Evolutionary conservation across 2,797 vertebrate genomes (phyloP), one percentile per base, ranked within the genome.

Genomic region (Hephaestus fuliginosus): DNA sequence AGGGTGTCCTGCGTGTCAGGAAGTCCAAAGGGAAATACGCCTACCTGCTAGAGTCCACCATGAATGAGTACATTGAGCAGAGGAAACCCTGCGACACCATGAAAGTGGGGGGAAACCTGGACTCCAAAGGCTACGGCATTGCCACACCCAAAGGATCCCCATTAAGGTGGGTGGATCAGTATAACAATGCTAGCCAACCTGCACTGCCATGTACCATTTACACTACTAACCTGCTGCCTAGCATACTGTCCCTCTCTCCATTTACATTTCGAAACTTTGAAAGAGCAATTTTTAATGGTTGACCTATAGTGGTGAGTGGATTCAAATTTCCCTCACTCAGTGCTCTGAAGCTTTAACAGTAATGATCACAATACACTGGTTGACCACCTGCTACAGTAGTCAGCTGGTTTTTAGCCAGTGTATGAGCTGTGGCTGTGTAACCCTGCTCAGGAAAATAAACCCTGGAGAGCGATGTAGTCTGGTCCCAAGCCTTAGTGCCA

Each of bases 81-180:
- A 96, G 98, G 88, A 99, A 99, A 93, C 98, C 98, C 28, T 99
- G 98, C 4, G 98, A 99, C 95, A 99, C 98, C 94, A 99, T 99
- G 98, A 99, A 99, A 96, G 98, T 99, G 75, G 98, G 98, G 83
- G 98, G 98, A 78, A 99, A 99, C 95, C 96, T 99, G 95, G 98
- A 99, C 95, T 99, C 98, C 94, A 99, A 99, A 94, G 98, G 98
- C 95, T 99, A 99, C 56, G 98, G 98, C 95, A 98, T 99, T 90
- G 98, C 98, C 74, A 99, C 98, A 86, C 98, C 98, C 92, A 99
- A 99, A 97, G 97, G 97, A 96, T 99, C 98, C 92, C 96, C 97
- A 98, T 99, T 99, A 98, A 99, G 98, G 98, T 99, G 98, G 98
- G 98, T 99, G 98, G 98, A 99, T 98, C 98, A 99, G 96, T 99